Evolutionary conservation across 2,888 invertebrate species (phyloP), one percentile per base, ranked within the genome.

Genomic region (Hemithea aestivaria): DNA sequence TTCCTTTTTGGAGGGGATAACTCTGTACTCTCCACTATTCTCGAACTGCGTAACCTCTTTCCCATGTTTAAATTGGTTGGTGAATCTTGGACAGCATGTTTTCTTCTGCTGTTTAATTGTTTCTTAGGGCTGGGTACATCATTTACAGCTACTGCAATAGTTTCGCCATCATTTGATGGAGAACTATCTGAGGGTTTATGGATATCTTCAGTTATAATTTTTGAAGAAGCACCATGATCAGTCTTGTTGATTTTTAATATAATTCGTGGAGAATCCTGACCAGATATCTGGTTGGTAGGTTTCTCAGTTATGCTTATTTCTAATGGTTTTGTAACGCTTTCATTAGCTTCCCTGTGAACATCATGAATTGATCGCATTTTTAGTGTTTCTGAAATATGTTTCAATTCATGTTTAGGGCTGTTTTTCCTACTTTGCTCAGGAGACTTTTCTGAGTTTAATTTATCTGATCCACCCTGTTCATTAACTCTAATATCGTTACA

Each of bases 231-330:
- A 46, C 87, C 88, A 64, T 85, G 83, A 56, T 88, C 89, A 57
- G 89, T 88, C 78, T 91, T 91, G 65, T 91, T 90, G 53, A 91
- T 91, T 75, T 91, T 91, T 56, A 91, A 75, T 51, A 91, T 90
- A 53, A 91, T 91, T 58, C 91, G 66, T 37, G 89, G 88, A 16
- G 88, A 89, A 59, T 87, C 87, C 70, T 87, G 87, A 27, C 82
- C 85, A 33, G 83, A 78, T 44, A 76, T 77, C 56, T 75, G 76
- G 66, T 67, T 73, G 10, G 69, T 55, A 23, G 68, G 41, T 56
- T 81, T 82, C 38, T 85, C 83, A 44, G 79, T 66, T 42, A 84
- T 74, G 42, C 67, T 73, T 29, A 88, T 84, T 73, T 88, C 88
- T 61, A 88, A 60, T n/a, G 88, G 87, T 53, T 78, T 80, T 45